Conservation (phyloP, 2,888 invertebrate genomes). For the Acanthosepion esculentum region DNA sequence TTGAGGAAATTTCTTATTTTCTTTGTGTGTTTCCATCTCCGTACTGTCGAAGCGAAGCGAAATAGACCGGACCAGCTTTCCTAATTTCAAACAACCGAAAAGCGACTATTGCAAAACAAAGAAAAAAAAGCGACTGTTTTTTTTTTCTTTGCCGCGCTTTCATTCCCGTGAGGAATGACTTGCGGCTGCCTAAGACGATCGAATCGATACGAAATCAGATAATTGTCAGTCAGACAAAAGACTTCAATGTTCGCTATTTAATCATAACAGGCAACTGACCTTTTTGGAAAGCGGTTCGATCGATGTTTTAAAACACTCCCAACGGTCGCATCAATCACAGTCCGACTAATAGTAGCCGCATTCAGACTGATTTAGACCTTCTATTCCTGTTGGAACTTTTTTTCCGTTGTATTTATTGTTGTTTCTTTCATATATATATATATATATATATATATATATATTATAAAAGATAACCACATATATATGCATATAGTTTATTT, state of each 20-base stretch:
- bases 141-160: background rate
- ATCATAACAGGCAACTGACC: slow-evolving; percentile 33
- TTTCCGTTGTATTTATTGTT: background rate
- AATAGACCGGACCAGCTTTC: background rate
- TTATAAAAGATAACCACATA: background rate
- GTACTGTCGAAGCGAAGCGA: background rate
- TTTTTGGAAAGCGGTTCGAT: slow-evolving; percentile 1
- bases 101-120: too few relatives aligned
- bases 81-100: background rate
- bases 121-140: background rate
- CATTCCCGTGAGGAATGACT: slow-evolving; percentile 8
- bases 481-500: too few relatives aligned
- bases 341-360: background rate
- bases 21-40: background rate
- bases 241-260: slow-evolving; percentile 33
- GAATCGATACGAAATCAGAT: background rate
- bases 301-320: slow-evolving; percentile 33
- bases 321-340: slow-evolving; percentile 33
- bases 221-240: slow-evolving; percentile 33
- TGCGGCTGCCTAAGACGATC: background rate
- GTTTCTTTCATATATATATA: background rate
- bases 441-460: slow-evolving; percentile 18
- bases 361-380: slow-evolving; percentile 1
- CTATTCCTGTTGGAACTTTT: background rate
- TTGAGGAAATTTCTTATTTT: background rate